Evolutionary conservation across 2,797 vertebrate genomes (phyloP).

Genomic region (Sebastes diploproa): DNA sequence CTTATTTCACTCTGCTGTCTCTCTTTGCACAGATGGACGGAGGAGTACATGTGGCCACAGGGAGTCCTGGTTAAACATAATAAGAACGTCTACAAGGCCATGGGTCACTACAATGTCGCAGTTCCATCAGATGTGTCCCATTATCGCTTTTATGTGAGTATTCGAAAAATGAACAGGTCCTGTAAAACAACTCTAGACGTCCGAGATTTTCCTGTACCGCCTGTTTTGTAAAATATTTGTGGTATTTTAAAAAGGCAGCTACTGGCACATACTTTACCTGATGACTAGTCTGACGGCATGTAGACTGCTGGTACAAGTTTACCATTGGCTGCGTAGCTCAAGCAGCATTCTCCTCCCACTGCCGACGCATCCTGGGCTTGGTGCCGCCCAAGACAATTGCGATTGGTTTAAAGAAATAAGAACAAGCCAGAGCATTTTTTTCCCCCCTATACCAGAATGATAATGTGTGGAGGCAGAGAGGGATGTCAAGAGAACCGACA

Average conservation of each 20-base stretch:
- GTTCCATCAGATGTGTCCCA: constrained; percentile 97
- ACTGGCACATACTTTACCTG: neutral
- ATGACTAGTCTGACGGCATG: neutral
- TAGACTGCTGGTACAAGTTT: too few species aligned
- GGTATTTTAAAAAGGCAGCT: neutral
- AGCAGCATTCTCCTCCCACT: too few species aligned
- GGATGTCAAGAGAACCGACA: too few species aligned
- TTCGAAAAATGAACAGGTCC: neutral
- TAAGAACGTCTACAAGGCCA: constrained; percentile 98
- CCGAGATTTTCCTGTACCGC: neutral
- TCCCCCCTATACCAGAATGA: too few species aligned
- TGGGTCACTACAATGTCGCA: constrained; percentile 98
- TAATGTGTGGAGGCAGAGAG: too few species aligned
- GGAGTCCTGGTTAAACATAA: constrained; percentile 98
- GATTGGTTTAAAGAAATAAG: too few species aligned
- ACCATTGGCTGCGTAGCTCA: too few species aligned
- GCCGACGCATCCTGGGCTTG: too few species aligned
- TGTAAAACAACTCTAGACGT: neutral
- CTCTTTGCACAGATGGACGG: constrained; percentile 90
- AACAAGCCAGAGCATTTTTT: too few species aligned
- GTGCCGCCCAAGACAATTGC: too few species aligned
- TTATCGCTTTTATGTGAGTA: constrained; percentile 97
- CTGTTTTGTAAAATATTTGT: neutral
- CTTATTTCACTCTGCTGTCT: neutral
- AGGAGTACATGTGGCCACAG: constrained; percentile 99